These are phyloP conservation scores for Megalops atlanticus DNA, from an alignment of 2,113 vertebrate species.

Conservation along the genomic window DNA sequence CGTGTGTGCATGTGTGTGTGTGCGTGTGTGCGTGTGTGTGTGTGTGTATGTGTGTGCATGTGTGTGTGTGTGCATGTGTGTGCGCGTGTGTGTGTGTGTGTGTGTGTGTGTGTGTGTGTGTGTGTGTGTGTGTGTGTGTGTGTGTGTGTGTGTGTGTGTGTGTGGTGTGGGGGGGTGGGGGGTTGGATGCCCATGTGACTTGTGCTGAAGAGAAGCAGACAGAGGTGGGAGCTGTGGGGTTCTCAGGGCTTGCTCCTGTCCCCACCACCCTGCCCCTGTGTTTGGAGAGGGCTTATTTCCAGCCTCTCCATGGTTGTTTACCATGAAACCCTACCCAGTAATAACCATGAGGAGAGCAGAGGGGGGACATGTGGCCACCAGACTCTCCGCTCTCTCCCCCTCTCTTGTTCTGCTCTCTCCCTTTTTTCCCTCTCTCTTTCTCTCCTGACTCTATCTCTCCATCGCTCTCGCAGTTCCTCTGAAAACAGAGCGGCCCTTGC, in stretches of 20 bases:
- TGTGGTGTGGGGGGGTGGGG: background rate
- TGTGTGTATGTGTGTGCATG: too few species aligned
- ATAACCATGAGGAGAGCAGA: constrained; percentile 51
- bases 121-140: too few species aligned
- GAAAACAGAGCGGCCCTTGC: constrained; percentile 62
- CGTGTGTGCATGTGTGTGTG: too few species aligned
- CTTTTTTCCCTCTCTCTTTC: constrained; percentile 22
- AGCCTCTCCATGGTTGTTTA: constrained; percentile 58
- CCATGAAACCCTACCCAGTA: constrained; percentile 58
- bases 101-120: too few species aligned
- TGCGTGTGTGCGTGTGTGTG: too few species aligned
- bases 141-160: too few species aligned
- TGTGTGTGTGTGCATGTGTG: too few species aligned
- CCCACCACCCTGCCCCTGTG: constrained; percentile 50
- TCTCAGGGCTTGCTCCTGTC: constrained; percentile 49
- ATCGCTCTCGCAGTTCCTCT: constrained; percentile 55
- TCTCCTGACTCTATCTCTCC: constrained; percentile 25
- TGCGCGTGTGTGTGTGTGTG: too few species aligned
- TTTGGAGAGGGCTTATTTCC: constrained; percentile 66
- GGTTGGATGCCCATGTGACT: background rate
- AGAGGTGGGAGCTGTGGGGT: constrained; percentile 37
- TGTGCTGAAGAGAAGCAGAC: constrained; percentile 29
- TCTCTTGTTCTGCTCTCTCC: constrained; percentile 12
- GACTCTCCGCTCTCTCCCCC: constrained; percentile 31
- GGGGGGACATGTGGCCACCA: constrained; percentile 74